Evolutionary conservation across 2,797 vertebrate species (phyloP).

Genomic region (Peromyscus melanophrys): DNA sequence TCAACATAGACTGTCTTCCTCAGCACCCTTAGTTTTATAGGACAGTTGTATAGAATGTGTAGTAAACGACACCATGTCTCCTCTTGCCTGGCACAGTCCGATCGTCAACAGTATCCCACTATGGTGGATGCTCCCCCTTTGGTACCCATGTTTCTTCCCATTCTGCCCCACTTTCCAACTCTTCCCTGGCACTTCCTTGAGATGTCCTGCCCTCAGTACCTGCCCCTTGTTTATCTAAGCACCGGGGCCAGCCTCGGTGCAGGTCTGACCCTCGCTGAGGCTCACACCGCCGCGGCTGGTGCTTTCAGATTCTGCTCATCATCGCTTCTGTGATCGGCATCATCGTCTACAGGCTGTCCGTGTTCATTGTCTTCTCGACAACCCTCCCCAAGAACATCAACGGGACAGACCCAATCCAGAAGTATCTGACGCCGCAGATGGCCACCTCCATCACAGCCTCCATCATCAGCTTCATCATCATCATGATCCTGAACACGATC

Average conservation of each 20-base stretch:
- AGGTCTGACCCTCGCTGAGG: not conserved
- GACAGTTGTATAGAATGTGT: not conserved
- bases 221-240: not conserved
- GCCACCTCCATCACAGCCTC: constrained; percentile 96
- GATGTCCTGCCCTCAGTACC: not conserved
- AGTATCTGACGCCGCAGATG: constrained; percentile 96
- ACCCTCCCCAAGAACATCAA: constrained; percentile 89
- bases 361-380: constrained; percentile 94
- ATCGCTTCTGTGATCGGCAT: constrained; percentile 95
- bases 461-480: constrained; percentile 95
- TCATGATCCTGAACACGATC: constrained; percentile 95
- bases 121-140: not conserved
- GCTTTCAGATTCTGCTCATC: constrained; percentile 94
- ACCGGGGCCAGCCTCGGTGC: not conserved
- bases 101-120: not conserved
- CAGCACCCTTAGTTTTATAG: not conserved
- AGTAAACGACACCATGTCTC: no score
- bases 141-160: not conserved
- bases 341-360: constrained; percentile 96
- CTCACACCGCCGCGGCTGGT: not conserved
- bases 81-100: not conserved
- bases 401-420: constrained; percentile 92
- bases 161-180: not conserved
- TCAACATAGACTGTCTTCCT: not conserved
- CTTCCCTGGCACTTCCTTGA: not conserved